Percentiles rank a stretch among this genome's conserved stretches.
phyloP scores from a whole-genome alignment of 2,797 vertebrate species.

The Chrysocyon brachyurus region DNA sequence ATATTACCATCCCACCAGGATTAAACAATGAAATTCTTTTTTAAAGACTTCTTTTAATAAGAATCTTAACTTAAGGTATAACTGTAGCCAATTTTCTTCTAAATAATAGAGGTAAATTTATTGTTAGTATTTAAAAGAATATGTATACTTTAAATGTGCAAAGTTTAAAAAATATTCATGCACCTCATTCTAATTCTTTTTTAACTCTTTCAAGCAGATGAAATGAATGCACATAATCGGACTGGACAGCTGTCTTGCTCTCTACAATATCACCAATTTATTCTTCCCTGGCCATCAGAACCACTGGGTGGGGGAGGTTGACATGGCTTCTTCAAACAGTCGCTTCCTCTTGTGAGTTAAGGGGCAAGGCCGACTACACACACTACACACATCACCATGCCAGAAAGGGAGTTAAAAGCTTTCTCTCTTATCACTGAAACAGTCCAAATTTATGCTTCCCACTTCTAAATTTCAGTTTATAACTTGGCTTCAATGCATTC shows the following conservation, averaged over 20 bases:
- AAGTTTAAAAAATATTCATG: neutral
- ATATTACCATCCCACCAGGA: conserved; percentile 16
- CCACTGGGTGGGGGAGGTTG: neutral
- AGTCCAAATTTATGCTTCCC: neutral
- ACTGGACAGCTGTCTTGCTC: neutral
- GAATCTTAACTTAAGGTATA: conserved; percentile 40
- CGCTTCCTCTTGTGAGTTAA: neutral
- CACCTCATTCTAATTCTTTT: neutral
- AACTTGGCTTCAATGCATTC: neutral
- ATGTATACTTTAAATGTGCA: neutral
- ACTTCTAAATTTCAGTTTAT: neutral
- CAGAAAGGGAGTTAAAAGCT: neutral
- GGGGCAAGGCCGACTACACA: neutral
- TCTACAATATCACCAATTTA: neutral
- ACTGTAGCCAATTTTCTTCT: neutral
- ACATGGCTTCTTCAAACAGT: neutral
- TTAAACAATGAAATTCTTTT: conserved; percentile 9
- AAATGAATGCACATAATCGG: neutral
- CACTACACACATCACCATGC: neutral
- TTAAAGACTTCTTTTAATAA: neutral
- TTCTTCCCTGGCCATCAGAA: neutral
- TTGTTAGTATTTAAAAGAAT: neutral
- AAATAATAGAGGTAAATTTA: conserved; percentile 13
- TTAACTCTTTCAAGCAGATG: neutral
- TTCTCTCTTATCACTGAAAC: neutral